Evolutionary conservation across 1,140 invertebrate species (phyloP).

Genomic region (Hylyphantes graminicola): DNA sequence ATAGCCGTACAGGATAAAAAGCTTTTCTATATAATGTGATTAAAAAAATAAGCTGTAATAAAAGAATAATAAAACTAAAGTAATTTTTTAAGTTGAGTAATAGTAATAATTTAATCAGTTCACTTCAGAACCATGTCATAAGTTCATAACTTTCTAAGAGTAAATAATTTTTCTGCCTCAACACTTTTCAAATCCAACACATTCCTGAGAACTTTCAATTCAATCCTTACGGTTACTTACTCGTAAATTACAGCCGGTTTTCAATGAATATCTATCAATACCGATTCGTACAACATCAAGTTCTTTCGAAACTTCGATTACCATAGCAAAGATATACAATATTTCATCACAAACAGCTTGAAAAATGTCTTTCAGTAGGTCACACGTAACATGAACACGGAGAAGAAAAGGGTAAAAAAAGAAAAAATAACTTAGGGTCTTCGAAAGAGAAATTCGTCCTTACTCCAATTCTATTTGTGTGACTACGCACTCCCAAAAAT

Average conservation of each 20-base stretch:
- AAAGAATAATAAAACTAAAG: no score
- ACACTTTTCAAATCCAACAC: no score
- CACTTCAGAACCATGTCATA: no score
- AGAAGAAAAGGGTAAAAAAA: slow-evolving; percentile 37
- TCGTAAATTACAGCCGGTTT: slow-evolving; percentile 46
- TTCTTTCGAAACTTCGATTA: slow-evolving; percentile 59
- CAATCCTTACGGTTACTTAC: slow-evolving; percentile 23
- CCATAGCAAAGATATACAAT: slow-evolving; percentile 49
- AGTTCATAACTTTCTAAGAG: no score
- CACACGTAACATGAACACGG: slow-evolving; percentile 21
- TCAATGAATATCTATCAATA: slow-evolving; percentile 54
- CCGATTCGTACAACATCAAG: slow-evolving; percentile 50
- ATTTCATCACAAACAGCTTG: slow-evolving; percentile 31
- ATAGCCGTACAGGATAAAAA: no score
- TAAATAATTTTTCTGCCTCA: no score
- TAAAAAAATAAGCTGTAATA: no score
- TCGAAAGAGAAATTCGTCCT: slow-evolving; percentile 52
- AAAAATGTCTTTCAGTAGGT: slow-evolving; percentile 53
- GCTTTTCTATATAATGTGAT: no score
- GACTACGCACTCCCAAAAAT: slow-evolving; percentile 53
- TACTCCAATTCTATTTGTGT: slow-evolving; percentile 58
- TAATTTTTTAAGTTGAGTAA: no score
- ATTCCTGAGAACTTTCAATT: no score
- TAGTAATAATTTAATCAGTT: no score
- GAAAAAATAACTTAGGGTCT: slow-evolving; percentile 43